Evolutionary conservation across 2,113 vertebrate species (phyloP).

Genomic region (Pimephales promelas): DNA sequence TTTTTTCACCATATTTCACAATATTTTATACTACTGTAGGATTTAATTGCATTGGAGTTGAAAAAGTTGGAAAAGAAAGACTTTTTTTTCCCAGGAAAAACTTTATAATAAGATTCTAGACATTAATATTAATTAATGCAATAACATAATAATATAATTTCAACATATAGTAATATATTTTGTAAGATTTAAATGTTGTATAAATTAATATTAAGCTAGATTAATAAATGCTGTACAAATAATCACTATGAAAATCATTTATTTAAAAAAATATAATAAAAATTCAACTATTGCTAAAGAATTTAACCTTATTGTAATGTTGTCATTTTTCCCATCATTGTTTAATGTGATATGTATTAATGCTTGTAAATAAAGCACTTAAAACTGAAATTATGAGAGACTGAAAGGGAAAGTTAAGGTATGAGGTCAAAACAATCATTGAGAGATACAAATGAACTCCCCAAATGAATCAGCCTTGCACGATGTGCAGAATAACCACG

Average conservation of each 20-base stretch:
- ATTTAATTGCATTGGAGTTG: background rate
- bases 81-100: background rate
- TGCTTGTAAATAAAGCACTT: background rate
- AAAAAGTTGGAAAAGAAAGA: background rate
- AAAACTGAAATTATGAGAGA: background rate
- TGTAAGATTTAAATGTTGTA: background rate
- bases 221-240: background rate
- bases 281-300: background rate
- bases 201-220: background rate
- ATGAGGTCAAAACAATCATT: slow-evolving; percentile 11
- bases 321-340: background rate
- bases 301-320: background rate
- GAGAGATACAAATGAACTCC: background rate
- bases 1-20: background rate
- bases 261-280: background rate
- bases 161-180: background rate
- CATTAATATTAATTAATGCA: background rate
- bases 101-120: background rate
- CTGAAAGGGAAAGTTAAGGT: background rate
- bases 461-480: background rate
- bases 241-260: no score
- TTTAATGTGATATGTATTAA: background rate
- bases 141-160: background rate
- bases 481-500: slow-evolving; percentile 21
- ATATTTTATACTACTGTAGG: background rate